phyloP scores from a whole-genome alignment of 2,888 invertebrate genomes.

The Meteorus colon region DNA sequence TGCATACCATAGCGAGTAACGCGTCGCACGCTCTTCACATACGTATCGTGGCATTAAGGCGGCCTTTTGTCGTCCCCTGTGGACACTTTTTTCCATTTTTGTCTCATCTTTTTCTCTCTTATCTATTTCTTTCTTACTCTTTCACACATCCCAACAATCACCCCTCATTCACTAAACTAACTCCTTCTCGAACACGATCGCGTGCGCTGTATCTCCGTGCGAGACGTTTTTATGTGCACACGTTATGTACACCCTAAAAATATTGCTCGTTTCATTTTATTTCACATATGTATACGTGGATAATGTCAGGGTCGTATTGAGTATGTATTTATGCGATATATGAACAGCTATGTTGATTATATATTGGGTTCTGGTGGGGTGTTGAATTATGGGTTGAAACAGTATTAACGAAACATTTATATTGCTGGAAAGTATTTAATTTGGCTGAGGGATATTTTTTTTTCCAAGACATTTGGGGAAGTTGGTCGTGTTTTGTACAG shows the following conservation, averaged over 20 bases:
- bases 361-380: background rate
- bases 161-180: conserved; percentile 23
- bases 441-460: background rate
- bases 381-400: background rate
- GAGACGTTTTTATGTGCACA: conserved; percentile 35
- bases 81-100: conserved; percentile 50
- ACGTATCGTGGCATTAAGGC: conserved; percentile 71
- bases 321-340: background rate
- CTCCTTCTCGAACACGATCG: conserved; percentile 32
- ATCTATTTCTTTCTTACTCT: conserved; percentile 15
- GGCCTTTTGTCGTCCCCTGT: conserved; percentile 59
- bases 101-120: conserved; percentile 6
- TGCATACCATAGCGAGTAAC: conserved; percentile 53
- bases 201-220: conserved; percentile 22
- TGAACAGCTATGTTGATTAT: conserved; percentile 20
- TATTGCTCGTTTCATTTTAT: conserved; percentile 31
- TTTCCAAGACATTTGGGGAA: too few relatives aligned
- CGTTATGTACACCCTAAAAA: conserved; percentile 28
- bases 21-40: conserved; percentile 67
- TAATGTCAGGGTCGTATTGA: background rate
- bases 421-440: background rate
- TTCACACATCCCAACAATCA: conserved; percentile 16
- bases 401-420: background rate
- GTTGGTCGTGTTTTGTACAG: too few relatives aligned
- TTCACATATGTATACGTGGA: background rate